Base-by-base conservation (phyloP, 2,113 vertebrate genomes). In the Eira barbara region DNA sequence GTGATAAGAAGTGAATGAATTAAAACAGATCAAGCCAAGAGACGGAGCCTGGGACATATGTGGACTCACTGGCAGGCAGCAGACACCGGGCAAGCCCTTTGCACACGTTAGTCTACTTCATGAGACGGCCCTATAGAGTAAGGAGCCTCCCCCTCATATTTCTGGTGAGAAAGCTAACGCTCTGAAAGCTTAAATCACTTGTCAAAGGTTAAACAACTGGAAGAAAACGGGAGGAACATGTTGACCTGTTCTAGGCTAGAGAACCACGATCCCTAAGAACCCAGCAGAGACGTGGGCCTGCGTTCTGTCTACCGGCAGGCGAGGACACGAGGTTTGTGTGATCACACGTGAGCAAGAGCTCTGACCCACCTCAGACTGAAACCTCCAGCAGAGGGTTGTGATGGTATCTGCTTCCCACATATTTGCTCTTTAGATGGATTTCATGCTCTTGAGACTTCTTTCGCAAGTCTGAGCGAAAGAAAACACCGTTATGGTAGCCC, bases 341-440 rank as follows among this genome's bases (percentile, higher is more conserved):
- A 27, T 0, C 13, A 7, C 17, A 8, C 0, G 0, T 1, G 20
- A 85, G 42, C 8, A 2, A 55, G 15, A 45, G 4, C 1, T 4
- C 21, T 7, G 6, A 20, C 2, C 36, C 6, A 0, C 10, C 25
- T 86, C 34, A 6, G 12, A 6, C 17, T 1, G 18, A 87, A 67
- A 10, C 12, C 23, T 74, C 29, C 36, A 4, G 49, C 55, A 81
- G 20, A 47, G n/a, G 27, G 12, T 11, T 82, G 39, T 5, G 20
- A 31, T 27, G 20, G 59, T 34, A 20, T 23, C 63, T 25, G 31
- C 6, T 15, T 6, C n/a, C 36, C 36, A 11, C 25, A 8, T 49
- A 5, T 57, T 65, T 29, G 2, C n/a, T 80, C n/a, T 82, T 42
- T 42, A 91, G 42, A 45, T 11, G 52, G 52, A 11, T 10, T 4